Conservation (phyloP, 2,797 vertebrate species). For the Sebastes wilsoni region DNA sequence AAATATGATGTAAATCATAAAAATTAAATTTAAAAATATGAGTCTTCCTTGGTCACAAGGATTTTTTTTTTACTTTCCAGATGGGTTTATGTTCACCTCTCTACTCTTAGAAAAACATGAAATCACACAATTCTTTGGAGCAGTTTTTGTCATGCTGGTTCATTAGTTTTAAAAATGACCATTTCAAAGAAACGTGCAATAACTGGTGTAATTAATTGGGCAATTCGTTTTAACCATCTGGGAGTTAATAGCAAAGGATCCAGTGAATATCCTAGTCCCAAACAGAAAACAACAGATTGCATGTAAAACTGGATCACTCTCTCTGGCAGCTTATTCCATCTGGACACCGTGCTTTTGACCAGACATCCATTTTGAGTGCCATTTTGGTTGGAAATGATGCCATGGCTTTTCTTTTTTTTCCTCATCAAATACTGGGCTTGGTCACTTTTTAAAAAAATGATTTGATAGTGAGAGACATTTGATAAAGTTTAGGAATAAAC, state of each 20-base stretch:
- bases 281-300: conserved; percentile 64
- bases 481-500: neutral
- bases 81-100: conserved; percentile 6
- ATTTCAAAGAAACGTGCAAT: conserved; percentile 9
- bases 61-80: neutral
- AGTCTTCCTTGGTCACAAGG: neutral
- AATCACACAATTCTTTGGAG: neutral
- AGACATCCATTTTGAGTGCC: conserved; percentile 24
- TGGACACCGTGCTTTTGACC: conserved; percentile 52
- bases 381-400: conserved; percentile 41
- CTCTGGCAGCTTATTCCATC: conserved; percentile 56
- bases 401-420: neutral
- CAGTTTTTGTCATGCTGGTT: neutral
- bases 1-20: neutral
- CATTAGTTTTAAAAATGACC: conserved; percentile 7
- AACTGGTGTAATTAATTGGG: conserved; percentile 26
- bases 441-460: neutral
- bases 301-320: conserved; percentile 45
- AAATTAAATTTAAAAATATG: neutral
- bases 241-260: conserved; percentile 36
- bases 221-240: conserved; percentile 49
- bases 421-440: conserved; percentile 1
- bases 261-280: conserved; percentile 29
- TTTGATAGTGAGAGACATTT: neutral
- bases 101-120: neutral